phyloP scores from a whole-genome alignment of 2,888 invertebrate species.

The Cataglyphis livida region DNA sequence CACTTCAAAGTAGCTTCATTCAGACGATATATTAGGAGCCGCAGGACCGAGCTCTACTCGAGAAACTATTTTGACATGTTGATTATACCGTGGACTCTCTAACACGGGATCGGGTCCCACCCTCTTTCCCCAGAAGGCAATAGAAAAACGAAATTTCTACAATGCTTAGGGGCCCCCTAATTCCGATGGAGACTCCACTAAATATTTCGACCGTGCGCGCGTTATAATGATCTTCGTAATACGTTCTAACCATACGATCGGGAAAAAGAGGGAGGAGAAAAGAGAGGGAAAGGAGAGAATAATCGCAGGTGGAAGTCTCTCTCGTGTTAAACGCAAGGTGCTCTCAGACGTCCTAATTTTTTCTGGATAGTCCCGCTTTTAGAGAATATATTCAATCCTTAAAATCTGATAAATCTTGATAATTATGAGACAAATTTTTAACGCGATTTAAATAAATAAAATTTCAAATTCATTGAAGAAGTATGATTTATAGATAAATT shows the following conservation, averaged over 20 bases:
- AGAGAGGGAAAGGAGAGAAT: conserved; percentile 21
- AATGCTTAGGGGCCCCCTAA: conserved; percentile 28
- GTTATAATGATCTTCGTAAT: conserved; percentile 63
- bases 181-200: conserved; percentile 47
- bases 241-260: conserved; percentile 49
- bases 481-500: background rate
- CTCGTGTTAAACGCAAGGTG: conserved; percentile 50
- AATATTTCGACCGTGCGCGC: conserved; percentile 57
- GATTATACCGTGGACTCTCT: conserved; percentile 70
- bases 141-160: conserved; percentile 66
- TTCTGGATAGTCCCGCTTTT: background rate
- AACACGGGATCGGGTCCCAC: conserved; percentile 19
- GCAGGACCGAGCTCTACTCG: conserved; percentile 56
- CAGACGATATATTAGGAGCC: conserved; percentile 61
- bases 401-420: conserved; percentile 12
- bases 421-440: background rate
- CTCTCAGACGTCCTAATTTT: conserved; percentile 38
- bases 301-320: conserved; percentile 54
- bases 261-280: background rate
- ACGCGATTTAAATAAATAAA: conserved; percentile 5
- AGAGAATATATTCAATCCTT: background rate
- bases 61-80: conserved; percentile 76
- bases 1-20: conserved; percentile 55
- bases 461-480: background rate
- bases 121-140: conserved; percentile 59